Evolutionary conservation across 2,797 vertebrate species (phyloP).

Genomic region (Geotrypetes seraphini): DNA sequence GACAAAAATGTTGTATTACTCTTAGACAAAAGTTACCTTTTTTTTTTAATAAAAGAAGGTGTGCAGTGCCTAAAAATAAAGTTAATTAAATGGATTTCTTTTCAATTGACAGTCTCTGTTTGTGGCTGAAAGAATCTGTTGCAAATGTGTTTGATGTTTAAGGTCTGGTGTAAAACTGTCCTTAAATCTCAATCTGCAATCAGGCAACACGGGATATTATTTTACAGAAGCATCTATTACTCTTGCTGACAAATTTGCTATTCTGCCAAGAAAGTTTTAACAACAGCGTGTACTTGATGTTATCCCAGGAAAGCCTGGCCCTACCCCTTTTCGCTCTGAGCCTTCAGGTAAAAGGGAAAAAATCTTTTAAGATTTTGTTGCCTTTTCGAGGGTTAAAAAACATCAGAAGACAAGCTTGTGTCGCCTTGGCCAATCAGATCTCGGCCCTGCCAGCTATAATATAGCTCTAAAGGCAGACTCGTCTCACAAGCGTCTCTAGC

Average conservation of each 20-base stretch:
- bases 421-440: constrained; percentile 87
- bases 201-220: constrained; percentile 13
- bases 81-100: constrained; percentile 10
- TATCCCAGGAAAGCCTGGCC: constrained; percentile 60
- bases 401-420: constrained; percentile 85
- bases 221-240: constrained; percentile 21
- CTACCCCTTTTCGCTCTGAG: constrained; percentile 60
- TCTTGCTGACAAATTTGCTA: constrained; percentile 48
- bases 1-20: constrained; percentile 15
- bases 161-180: constrained; percentile 14
- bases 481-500: constrained; percentile 81
- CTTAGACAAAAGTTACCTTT: constrained; percentile 10
- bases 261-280: constrained; percentile 41
- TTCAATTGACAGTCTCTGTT: background rate
- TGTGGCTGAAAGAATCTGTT: background rate
- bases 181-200: constrained; percentile 26
- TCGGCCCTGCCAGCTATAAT: constrained; percentile 93
- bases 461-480: constrained; percentile 84
- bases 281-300: constrained; percentile 58
- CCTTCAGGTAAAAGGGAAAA: constrained; percentile 73
- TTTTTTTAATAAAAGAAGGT: too few species aligned
- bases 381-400: constrained; percentile 81
- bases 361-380: constrained; percentile 60
- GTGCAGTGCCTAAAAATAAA: constrained; percentile 30
- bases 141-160: constrained; percentile 5